These are phyloP conservation scores for Eristalis intricaria DNA, from an alignment of 2,888 invertebrate species.

Conservation along the genomic window DNA sequence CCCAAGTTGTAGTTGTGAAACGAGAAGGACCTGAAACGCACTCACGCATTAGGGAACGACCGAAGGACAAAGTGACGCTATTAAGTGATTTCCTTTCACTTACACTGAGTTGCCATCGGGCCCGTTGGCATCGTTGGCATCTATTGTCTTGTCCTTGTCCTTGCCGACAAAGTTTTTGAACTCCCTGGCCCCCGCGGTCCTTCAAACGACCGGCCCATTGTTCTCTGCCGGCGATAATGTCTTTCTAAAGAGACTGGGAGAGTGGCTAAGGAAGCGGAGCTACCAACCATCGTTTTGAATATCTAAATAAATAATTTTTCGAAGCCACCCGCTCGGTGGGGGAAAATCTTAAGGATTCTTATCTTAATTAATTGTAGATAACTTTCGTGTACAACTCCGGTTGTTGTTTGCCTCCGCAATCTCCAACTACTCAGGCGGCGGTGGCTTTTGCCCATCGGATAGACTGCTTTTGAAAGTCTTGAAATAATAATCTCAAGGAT, in stretches of 20 bases:
- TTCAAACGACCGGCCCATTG: slow-evolving; percentile 4
- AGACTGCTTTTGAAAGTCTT: slow-evolving; percentile 40
- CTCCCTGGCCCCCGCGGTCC: neutral
- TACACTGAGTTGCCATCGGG: slow-evolving; percentile 29
- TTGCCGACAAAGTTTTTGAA: slow-evolving; percentile 33
- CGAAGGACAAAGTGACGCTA: slow-evolving; percentile 58
- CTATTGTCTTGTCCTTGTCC: slow-evolving; percentile 5
- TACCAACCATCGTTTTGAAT: slow-evolving; percentile 47
- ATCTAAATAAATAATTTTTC: slow-evolving; percentile 49
- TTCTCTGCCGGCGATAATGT: slow-evolving; percentile 40
- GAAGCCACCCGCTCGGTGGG: neutral
- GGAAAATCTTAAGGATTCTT: slow-evolving; percentile 51
- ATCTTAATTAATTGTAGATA: slow-evolving; percentile 57
- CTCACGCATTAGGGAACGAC: slow-evolving; percentile 20
- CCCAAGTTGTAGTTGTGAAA: neutral
- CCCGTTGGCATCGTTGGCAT: neutral
- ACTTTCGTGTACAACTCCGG: slow-evolving; percentile 23
- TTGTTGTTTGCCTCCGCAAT: neutral
- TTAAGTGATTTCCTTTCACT: slow-evolving; percentile 70
- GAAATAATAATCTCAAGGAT: slow-evolving; percentile 48
- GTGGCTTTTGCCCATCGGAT: slow-evolving; percentile 25
- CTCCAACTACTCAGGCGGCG: slow-evolving; percentile 13
- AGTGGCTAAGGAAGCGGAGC: neutral
- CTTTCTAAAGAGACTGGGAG: neutral
- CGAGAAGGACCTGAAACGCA: neutral